Percentiles rank a stretch among this genome's conserved stretches.
Evolutionary conservation across 2,113 vertebrate genomes (phyloP).

Genomic region (Gasterosteus aculeatus): DNA sequence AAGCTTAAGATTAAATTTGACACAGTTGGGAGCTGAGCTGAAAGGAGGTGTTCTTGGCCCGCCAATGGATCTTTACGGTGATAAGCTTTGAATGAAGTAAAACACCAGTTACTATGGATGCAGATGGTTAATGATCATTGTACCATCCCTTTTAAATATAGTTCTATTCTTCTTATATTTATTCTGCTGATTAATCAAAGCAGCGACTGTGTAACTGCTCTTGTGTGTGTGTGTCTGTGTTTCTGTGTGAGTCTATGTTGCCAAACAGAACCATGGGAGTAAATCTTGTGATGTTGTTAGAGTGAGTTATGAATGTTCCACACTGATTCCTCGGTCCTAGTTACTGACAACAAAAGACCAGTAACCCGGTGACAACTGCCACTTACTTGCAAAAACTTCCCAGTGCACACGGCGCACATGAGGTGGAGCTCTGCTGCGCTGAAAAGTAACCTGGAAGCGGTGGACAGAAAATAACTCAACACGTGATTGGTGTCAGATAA

Average conservation of each 20-base stretch:
- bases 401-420: conserved; percentile 80
- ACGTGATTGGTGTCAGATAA: not conserved
- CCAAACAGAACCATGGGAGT: conserved; percentile 53
- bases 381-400: conserved; percentile 90
- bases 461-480: conserved; percentile 12
- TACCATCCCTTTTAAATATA: too few species aligned
- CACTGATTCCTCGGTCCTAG: conserved; percentile 9
- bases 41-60: not conserved
- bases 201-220: not conserved
- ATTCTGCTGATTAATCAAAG: conserved; percentile 26
- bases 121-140: too few species aligned
- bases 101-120: not conserved
- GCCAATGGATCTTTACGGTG: not conserved
- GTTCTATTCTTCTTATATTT: too few species aligned
- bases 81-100: not conserved
- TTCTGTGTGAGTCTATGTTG: conserved; percentile 8
- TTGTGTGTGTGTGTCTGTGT: not conserved
- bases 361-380: not conserved
- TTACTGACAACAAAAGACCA: conserved; percentile 10
- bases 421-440: conserved; percentile 76
- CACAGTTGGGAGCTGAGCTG: not conserved
- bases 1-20: not conserved
- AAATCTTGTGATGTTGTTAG: conserved; percentile 68
- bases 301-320: conserved; percentile 19
- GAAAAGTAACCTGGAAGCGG: conserved; percentile 82